Evolutionary conservation across 2,797 vertebrate genomes (phyloP).

Genomic region (Telmatherina bonti): DNA sequence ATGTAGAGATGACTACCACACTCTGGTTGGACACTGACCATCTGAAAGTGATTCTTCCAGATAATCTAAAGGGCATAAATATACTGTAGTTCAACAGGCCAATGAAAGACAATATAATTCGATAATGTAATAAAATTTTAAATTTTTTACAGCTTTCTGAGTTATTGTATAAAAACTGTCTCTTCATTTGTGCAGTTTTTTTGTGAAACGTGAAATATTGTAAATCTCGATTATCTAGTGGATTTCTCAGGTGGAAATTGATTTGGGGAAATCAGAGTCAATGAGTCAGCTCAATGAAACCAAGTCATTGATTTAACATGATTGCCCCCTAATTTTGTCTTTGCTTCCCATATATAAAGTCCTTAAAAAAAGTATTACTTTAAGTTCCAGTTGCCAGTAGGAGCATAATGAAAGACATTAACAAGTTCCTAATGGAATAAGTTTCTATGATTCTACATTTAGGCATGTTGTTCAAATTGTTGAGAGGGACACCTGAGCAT

Average conservation of each 20-base stretch:
- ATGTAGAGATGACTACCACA: conserved; percentile 55
- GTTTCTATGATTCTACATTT: no score
- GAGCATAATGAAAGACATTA: not conserved
- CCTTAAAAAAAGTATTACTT: not conserved
- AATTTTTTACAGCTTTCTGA: conserved; percentile 9
- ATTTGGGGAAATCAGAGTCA: not conserved
- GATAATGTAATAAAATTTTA: not conserved
- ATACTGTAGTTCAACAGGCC: not conserved
- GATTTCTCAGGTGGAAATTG: not conserved
- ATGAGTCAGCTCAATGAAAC: not conserved
- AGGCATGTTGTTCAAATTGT: no score
- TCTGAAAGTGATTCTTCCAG: conserved; percentile 53
- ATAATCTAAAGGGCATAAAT: conserved; percentile 9
- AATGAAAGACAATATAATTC: conserved; percentile 5
- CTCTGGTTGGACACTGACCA: conserved; percentile 25
- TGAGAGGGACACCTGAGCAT: no score
- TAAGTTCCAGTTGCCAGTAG: no score
- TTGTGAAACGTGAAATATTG: not conserved
- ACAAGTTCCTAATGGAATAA: no score
- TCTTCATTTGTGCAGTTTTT: not conserved
- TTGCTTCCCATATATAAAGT: not conserved
- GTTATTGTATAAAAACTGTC: conserved; percentile 5
- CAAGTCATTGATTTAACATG: no score
- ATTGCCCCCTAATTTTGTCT: not conserved
- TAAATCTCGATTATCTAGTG: not conserved